Percentiles rank a stretch among this genome's conserved stretches.
phyloP scores from a whole-genome alignment of 2,888 invertebrate genomes.

The Diploptera punctata region DNA sequence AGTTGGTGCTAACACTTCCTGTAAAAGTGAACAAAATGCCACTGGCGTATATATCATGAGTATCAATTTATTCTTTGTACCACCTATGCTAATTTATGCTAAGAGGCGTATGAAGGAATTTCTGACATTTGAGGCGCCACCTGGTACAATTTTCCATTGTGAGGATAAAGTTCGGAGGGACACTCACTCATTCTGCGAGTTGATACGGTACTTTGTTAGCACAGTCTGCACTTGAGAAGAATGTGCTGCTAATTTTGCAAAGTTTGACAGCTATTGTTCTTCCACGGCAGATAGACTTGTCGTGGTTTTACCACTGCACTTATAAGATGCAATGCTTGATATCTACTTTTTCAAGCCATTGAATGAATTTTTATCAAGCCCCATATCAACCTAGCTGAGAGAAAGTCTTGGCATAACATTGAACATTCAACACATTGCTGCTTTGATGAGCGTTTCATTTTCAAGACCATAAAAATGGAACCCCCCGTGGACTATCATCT shows the following conservation, averaged over 20 bases:
- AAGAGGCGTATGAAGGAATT: constrained; percentile 6
- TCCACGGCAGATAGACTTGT: no score
- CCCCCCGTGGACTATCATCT: no score
- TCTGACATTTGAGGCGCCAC: constrained; percentile 1
- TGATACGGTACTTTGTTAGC: not conserved
- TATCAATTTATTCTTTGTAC: not conserved
- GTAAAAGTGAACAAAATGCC: constrained; percentile 18
- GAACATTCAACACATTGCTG: not conserved
- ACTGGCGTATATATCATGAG: constrained; percentile 9
- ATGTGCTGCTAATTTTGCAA: not conserved
- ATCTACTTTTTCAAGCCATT: not conserved
- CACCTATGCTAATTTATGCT: constrained; percentile 18
- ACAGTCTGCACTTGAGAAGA: not conserved
- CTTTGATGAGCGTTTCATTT: not conserved
- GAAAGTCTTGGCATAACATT: not conserved
- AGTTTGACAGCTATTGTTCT: not conserved
- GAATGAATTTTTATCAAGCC: not conserved
- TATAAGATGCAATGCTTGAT: not conserved
- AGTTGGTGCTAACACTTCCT: constrained; percentile 13
- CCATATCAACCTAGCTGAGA: not conserved
- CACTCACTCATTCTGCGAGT: not conserved
- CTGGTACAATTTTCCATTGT: not conserved
- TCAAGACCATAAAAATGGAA: no score
- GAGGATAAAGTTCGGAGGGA: constrained; percentile 1
- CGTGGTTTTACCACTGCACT: no score